Percentiles rank a stretch among this genome's conserved stretches.
Conservation (phyloP, 2,113 vertebrate species). For the Tachysurus fulvidraco region DNA sequence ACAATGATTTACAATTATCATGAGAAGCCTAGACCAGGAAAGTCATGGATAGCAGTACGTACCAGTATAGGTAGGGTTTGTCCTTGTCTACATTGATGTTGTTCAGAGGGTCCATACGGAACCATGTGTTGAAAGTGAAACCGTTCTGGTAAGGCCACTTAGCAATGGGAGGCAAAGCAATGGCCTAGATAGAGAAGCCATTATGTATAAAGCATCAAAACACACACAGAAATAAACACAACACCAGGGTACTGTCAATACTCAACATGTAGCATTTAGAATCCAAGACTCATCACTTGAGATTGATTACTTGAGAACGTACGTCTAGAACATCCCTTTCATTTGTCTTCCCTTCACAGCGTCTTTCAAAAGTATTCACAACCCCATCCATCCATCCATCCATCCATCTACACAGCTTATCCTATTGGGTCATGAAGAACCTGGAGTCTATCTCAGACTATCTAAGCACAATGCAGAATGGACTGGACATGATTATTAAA, state of each 20-base stretch:
- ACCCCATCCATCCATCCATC: too few relatives aligned
- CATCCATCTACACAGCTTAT: too few relatives aligned
- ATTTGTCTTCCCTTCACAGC: background rate
- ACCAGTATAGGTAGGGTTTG: constrained; percentile 99
- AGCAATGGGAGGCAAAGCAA: constrained; percentile 97
- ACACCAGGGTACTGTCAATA: background rate
- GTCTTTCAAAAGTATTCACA: too few relatives aligned
- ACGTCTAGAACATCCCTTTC: background rate
- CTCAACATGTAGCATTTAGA: background rate
- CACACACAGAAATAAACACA: background rate
- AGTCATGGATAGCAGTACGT: constrained; percentile 62
- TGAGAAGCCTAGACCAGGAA: background rate
- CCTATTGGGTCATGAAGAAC: too few relatives aligned
- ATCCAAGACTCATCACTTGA: background rate
- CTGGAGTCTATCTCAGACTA: too few relatives aligned
- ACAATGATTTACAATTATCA: constrained; percentile 8
- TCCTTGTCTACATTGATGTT: constrained; percentile 99
- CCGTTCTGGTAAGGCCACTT: constrained; percentile 99
- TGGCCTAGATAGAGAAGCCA: constrained; percentile 76
- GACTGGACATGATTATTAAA: too few relatives aligned
- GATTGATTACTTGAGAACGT: background rate
- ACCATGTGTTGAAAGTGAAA: constrained; percentile 99
- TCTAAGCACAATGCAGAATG: too few relatives aligned
- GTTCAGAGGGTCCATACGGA: constrained; percentile 98
- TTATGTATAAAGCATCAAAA: background rate